Evolutionary conservation across 2,113 vertebrate species (phyloP).

Genomic region (Oryzias javanicus): DNA sequence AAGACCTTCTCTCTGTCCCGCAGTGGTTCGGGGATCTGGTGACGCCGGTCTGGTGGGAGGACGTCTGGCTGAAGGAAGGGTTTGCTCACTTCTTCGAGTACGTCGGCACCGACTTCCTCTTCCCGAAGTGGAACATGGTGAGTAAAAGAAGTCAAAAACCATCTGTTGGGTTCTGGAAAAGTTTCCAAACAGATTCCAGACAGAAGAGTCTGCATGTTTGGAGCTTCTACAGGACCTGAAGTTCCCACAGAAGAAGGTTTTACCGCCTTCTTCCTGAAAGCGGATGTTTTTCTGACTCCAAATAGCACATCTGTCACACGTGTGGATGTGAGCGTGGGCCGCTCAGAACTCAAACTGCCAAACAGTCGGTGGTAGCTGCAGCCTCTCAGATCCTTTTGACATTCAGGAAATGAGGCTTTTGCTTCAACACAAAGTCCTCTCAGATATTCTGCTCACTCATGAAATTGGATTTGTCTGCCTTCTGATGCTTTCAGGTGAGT

Average conservation of each 20-base stretch:
- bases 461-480: constrained; percentile 2
- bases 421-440: neutral
- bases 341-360: neutral
- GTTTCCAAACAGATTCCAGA: too few relatives aligned
- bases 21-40: constrained; percentile 99
- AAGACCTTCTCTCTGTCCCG: neutral
- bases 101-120: constrained; percentile 95
- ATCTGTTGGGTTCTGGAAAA: too few relatives aligned
- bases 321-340: neutral
- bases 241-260: neutral
- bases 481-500: constrained; percentile 12
- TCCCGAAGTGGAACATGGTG: constrained; percentile 98
- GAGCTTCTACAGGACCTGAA: too few relatives aligned
- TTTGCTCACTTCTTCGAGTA: constrained; percentile 98
- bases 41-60: constrained; percentile 98
- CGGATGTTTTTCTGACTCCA: neutral
- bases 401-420: constrained; percentile 8
- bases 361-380: neutral
- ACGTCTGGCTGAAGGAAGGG: constrained; percentile 97
- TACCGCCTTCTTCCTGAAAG: neutral
- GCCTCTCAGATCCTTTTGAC: constrained; percentile 2
- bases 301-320: neutral
- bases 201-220: too few relatives aligned
- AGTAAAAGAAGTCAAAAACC: constrained; percentile 37
- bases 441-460: constrained; percentile 10